phyloP scores from a whole-genome alignment of 2,113 vertebrate species.

The Bostrychus sinensis region DNA sequence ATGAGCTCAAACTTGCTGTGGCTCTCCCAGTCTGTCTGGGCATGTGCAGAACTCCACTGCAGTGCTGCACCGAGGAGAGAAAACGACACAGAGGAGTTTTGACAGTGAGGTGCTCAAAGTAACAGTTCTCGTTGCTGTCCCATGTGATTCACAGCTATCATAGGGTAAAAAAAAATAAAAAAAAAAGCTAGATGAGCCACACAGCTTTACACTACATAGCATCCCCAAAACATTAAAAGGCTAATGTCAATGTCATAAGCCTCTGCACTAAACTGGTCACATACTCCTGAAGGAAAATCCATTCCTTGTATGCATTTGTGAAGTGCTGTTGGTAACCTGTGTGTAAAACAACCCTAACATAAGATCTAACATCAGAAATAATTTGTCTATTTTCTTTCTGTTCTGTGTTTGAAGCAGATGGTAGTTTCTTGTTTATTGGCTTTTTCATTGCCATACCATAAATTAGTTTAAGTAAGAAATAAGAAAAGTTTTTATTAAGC shows the following conservation, averaged over 20 bases:
- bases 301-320: background rate
- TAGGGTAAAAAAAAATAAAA: too few relatives aligned
- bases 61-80: slow-evolving; percentile 62
- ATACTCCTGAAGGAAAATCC: background rate
- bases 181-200: slow-evolving; percentile 2
- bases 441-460: too few relatives aligned
- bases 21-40: slow-evolving; percentile 62
- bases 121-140: slow-evolving; percentile 18
- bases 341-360: background rate
- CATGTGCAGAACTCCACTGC: slow-evolving; percentile 75
- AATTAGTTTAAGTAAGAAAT: background rate
- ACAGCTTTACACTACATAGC: background rate
- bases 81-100: slow-evolving; percentile 49
- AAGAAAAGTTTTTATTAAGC: too few relatives aligned
- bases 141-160: slow-evolving; percentile 31
- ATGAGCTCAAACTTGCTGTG: slow-evolving; percentile 64
- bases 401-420: slow-evolving; percentile 2
- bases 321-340: background rate
- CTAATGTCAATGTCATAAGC: slow-evolving; percentile 35
- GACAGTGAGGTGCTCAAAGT: slow-evolving; percentile 40
- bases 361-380: too few relatives aligned
- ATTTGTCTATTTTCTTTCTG: too few relatives aligned
- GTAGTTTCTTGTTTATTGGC: background rate
- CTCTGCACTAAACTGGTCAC: slow-evolving; percentile 5
- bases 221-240: slow-evolving; percentile 30